A percentile compares a stretch with the other conserved stretches of the same genome.
Evolutionary conservation across 2,113 vertebrate species (phyloP).

Genomic region (western clawed frog (Xenopus tropicalis)): DNA sequence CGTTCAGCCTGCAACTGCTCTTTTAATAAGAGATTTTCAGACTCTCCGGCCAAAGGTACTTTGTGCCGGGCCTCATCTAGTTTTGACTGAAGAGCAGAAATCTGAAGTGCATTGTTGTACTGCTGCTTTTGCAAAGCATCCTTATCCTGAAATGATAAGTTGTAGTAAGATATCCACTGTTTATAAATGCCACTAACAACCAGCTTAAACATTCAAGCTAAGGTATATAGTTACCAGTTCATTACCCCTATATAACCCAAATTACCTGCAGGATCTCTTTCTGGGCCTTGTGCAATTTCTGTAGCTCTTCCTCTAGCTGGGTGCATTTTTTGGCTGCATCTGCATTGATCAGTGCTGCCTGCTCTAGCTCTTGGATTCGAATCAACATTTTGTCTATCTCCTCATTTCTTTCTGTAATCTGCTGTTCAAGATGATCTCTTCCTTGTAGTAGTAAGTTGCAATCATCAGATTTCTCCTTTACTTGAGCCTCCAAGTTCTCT

Average conservation of each 20-base stretch:
- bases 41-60: conserved; percentile 51
- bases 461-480: conserved; percentile 80
- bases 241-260: too few relatives aligned
- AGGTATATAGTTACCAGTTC: too few relatives aligned
- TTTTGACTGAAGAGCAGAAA: conserved; percentile 79
- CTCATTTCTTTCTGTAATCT: conserved; percentile 71
- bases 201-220: too few relatives aligned
- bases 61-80: conserved; percentile 72
- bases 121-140: conserved; percentile 81
- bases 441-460: conserved; percentile 69
- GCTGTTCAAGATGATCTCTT: conserved; percentile 74
- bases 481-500: conserved; percentile 76
- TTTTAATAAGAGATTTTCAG: conserved; percentile 55
- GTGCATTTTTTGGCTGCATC: conserved; percentile 55
- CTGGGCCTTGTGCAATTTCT: conserved; percentile 66
- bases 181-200: too few relatives aligned
- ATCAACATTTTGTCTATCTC: conserved; percentile 77
- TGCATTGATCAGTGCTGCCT: conserved; percentile 45
- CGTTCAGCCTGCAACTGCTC: conserved; percentile 66
- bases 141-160: conserved; percentile 81
- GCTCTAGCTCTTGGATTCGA: conserved; percentile 73
- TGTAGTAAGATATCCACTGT: too few relatives aligned
- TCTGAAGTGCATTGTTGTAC: conserved; percentile 74
- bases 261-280: conserved; percentile 76
- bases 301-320: conserved; percentile 77